Percentiles rank a stretch among this genome's conserved stretches.
Conservation (phyloP, 2,888 invertebrate species). For the Hyppa rectilinea region DNA sequence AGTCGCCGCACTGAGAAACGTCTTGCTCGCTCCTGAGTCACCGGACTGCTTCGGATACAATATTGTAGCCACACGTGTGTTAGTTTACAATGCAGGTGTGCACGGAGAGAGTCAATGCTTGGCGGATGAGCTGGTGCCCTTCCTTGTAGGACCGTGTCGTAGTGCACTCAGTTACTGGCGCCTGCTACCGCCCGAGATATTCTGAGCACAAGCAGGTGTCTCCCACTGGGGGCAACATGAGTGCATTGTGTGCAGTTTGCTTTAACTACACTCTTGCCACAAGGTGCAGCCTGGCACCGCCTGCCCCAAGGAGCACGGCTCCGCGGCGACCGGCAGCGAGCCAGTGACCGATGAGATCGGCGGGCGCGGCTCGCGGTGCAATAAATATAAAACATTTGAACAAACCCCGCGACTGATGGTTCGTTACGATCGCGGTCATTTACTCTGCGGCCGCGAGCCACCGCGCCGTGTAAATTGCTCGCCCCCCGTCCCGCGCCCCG, state of each 20-base stretch:
- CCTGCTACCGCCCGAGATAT: neutral
- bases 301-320: neutral
- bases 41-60: neutral
- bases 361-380: conserved; percentile 7
- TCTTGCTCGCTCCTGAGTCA: neutral
- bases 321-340: neutral
- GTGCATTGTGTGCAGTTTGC: neutral
- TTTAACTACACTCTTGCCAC: neutral
- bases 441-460: conserved; percentile 58
- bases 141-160: neutral
- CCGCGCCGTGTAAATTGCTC: conserved; percentile 58
- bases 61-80: neutral
- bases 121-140: too few species aligned
- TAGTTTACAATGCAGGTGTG: too few species aligned
- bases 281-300: neutral
- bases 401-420: conserved; percentile 57
- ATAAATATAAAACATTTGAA: conserved; percentile 55
- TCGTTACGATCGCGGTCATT: conserved; percentile 64
- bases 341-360: neutral
- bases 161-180: neutral
- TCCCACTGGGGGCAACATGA: neutral
- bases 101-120: neutral
- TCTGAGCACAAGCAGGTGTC: neutral
- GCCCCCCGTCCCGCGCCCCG: conserved; percentile 2
- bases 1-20: neutral